A percentile compares a stretch with the other conserved stretches of the same genome.
phyloP scores from a whole-genome alignment of 2,113 vertebrate species.

The Ranitomeya variabilis region DNA sequence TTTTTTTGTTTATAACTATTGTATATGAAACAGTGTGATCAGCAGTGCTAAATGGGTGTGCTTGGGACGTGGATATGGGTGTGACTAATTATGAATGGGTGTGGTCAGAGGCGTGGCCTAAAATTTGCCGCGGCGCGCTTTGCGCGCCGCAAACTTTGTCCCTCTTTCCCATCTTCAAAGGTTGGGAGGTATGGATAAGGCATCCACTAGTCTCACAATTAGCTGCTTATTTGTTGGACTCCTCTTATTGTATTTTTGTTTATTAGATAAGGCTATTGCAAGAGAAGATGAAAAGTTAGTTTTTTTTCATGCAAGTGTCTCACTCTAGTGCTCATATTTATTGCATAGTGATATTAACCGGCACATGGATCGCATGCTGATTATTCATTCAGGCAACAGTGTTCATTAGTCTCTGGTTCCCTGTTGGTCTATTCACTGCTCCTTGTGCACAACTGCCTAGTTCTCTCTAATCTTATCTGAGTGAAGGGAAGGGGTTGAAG shows the following conservation, averaged over 20 bases:
- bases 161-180: no score
- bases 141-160: no score
- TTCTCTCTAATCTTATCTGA: conserved; percentile 30
- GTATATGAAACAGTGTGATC: no score
- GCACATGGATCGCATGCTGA: conserved; percentile 23
- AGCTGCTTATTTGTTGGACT: neutral
- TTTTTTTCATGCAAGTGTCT: neutral
- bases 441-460: conserved; percentile 21
- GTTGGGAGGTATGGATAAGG: no score
- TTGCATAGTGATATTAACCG: neutral
- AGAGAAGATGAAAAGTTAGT: neutral
- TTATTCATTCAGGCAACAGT: neutral
- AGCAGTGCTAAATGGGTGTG: no score
- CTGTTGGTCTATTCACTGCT: neutral
- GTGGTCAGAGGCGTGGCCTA: no score
- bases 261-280: neutral
- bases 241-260: neutral
- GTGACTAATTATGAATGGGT: no score
- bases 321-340: no score
- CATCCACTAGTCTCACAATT: no score
- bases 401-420: neutral
- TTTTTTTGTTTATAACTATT: no score
- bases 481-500: neutral
- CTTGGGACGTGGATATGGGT: no score
- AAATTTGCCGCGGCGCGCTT: no score